These are phyloP conservation scores for Enteromius paludinosus DNA, from an alignment of 2,797 vertebrate genomes.

Conservation along the genomic window DNA sequence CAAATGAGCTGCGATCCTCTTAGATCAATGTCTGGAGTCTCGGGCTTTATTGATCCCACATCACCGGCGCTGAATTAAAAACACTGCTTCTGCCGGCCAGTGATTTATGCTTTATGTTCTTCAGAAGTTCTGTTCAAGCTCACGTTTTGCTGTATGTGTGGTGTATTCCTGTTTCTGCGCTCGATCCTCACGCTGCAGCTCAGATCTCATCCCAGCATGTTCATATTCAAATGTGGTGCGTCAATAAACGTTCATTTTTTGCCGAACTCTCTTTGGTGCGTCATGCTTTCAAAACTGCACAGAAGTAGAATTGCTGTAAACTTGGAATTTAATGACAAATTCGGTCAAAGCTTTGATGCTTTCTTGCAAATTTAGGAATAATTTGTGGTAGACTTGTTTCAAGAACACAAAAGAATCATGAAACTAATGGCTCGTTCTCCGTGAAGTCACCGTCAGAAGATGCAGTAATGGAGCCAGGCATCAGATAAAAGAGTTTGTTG, in stretches of 20 bases:
- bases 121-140: background rate
- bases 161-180: background rate
- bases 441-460: no score
- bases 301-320: background rate
- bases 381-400: background rate
- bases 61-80: background rate
- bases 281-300: background rate
- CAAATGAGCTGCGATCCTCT: conserved; percentile 2
- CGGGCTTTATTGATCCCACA: background rate
- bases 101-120: conserved; percentile 7
- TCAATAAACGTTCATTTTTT: background rate
- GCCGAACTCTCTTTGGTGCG: background rate
- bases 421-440: background rate
- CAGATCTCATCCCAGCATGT: background rate
- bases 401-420: background rate
- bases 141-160: background rate
- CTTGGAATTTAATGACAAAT: no score
- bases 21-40: conserved; percentile 1
- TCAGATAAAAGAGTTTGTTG: background rate
- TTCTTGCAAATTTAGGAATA: background rate
- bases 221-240: background rate
- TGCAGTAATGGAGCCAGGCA: no score
- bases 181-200: background rate
- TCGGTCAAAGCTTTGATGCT: background rate
- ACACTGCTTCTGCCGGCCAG: background rate